Conservation (phyloP, 2,113 vertebrate species). For the Phocoena sinus region DNA sequence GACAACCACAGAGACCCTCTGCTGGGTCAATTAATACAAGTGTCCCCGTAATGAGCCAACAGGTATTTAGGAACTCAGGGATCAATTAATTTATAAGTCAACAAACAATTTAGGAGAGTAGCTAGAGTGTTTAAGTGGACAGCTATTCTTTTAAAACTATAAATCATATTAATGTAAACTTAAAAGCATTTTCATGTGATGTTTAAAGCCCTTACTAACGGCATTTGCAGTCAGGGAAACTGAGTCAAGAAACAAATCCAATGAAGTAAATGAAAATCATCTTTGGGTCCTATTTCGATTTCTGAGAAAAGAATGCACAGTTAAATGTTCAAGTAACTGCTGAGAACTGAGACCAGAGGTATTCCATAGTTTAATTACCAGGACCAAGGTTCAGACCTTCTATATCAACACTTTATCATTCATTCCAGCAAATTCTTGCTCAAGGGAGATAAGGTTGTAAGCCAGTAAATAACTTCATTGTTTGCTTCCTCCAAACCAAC, state of each 20-base stretch:
- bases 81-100: conserved; percentile 51
- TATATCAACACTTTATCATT: neutral
- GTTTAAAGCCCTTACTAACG: neutral
- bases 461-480: neutral
- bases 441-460: neutral
- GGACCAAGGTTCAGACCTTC: neutral
- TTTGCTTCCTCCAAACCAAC: neutral
- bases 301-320: neutral
- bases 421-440: neutral
- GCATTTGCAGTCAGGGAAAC: neutral
- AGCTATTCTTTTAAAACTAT: conserved; percentile 5
- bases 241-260: neutral
- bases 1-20: conserved; percentile 3
- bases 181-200: neutral
- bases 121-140: neutral
- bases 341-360: neutral
- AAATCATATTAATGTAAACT: neutral
- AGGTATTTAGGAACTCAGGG: conserved; percentile 9
- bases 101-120: conserved; percentile 38
- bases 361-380: neutral
- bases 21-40: conserved; percentile 52
- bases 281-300: neutral
- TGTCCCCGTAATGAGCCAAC: conserved; percentile 21
- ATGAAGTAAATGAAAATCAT: neutral
- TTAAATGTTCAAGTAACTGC: neutral